Base-by-base conservation (phyloP, 2,797 vertebrate genomes). In the Notolepis coatsorum region DNA sequence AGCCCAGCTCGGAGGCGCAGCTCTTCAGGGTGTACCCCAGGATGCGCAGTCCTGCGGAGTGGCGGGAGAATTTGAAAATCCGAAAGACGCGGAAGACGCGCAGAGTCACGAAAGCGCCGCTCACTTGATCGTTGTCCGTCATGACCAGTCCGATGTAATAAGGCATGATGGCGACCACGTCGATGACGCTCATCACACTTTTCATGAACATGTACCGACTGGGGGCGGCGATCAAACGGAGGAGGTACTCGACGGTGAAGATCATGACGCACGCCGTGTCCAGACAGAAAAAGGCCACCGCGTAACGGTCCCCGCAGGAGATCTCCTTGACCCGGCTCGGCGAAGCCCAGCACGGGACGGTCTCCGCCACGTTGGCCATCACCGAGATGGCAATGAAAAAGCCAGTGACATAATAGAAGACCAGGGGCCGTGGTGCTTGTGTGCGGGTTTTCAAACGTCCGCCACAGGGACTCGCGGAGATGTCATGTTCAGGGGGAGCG, bases 181-280 rank as follows among this genome's bases (percentile, higher is more conserved):
- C 96, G 17, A 98, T 98, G 82, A 98, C 94, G 61, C 96, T 97
- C 96, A 98, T 98, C 82, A 98, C 96, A 4, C 96, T 98, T 41
- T 96, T 96, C 77, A 96, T 94, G 5, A 98, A 98, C 68, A 95
- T 96, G 87, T 95, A 96, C 2, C 96, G 93, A 79, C 95, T 96
- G 0, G 96, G 96, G 0, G 96, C 96, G 0, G 96, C 96, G 24
- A 95, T 80, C 47, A 98, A 79, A 31, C 96, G 95, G 6, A 98
- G 88, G 52, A 98, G 87, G 84, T 98, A 98, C 47, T 98, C 96
- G 2, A 97, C 88, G 0, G 96, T 98, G 87, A 98, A 98, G 64
- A 98, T 98, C 96, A 98, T 96, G 74, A 98, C 96, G 69, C 96
- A 98, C 41, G 96, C 96, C 0, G 96, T 98, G 85, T 98, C 96